A percentile compares a stretch with the other conserved stretches of the same genome.
Conservation (phyloP, 2,113 vertebrate genomes). For the Isurus oxyrinchus region DNA sequence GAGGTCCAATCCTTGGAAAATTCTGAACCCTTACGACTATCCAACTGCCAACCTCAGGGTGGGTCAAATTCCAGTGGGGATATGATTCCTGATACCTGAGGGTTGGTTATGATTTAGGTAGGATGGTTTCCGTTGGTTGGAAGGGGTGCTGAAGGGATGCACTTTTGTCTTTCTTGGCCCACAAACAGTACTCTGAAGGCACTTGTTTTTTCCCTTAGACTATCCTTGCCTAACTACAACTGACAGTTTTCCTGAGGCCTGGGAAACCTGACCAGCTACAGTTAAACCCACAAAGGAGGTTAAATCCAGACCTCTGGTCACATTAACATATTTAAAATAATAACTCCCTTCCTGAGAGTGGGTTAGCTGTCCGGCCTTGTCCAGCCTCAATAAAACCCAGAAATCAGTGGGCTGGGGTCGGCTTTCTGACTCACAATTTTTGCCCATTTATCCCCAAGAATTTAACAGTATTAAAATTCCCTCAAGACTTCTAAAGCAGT, state of each 20-base stretch:
- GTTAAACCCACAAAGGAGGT: background rate
- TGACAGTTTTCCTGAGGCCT: background rate
- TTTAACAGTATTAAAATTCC: background rate
- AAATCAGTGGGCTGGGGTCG: background rate
- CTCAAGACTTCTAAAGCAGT: too few relatives aligned
- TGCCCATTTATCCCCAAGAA: background rate
- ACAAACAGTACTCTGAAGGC: background rate
- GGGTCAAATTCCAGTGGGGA: too few relatives aligned
- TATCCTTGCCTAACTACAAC: background rate
- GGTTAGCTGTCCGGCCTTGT: background rate
- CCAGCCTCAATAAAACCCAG: background rate
- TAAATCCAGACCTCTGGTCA: background rate
- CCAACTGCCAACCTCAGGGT: too few relatives aligned
- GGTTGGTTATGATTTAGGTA: too few relatives aligned
- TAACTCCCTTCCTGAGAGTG: background rate
- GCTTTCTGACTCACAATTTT: background rate
- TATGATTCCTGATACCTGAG: too few relatives aligned
- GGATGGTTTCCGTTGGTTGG: too few relatives aligned
- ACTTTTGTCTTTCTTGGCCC: background rate
- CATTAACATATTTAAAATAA: background rate
- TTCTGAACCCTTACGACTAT: too few relatives aligned
- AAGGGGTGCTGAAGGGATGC: too few relatives aligned
- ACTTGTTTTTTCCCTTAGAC: background rate
- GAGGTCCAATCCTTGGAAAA: too few relatives aligned
- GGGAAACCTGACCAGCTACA: background rate